phyloP scores from a whole-genome alignment of 2,888 invertebrate species.

The Lapara coniferarum region DNA sequence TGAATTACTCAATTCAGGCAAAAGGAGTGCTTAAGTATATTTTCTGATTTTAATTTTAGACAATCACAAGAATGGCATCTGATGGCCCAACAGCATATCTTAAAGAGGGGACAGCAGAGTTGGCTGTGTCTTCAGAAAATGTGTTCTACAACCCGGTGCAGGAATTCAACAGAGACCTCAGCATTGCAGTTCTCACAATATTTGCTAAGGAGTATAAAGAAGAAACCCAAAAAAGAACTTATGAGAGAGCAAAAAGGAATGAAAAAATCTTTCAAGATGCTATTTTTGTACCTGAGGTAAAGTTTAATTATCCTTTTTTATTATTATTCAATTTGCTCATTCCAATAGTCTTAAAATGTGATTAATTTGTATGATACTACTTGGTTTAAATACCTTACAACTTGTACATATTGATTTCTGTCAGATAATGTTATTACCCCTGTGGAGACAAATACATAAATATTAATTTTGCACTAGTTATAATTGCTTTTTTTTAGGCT shows the following conservation, averaged over 20 bases:
- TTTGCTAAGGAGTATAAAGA: constrained; percentile 82
- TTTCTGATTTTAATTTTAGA: constrained; percentile 37
- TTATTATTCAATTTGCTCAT: too few species aligned
- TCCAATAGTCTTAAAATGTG: too few species aligned
- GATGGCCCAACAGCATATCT: constrained; percentile 66
- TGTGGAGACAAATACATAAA: too few species aligned
- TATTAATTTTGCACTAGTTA: background rate
- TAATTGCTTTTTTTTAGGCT: constrained; percentile 55
- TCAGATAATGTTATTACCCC: too few species aligned
- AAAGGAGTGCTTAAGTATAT: too few species aligned
- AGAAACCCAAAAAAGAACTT: constrained; percentile 51
- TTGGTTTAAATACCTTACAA: too few species aligned
- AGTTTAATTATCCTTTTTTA: constrained; percentile 11
- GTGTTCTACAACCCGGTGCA: constrained; percentile 99
- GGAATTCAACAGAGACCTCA: constrained; percentile 98
- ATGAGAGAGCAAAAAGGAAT: constrained; percentile 48
- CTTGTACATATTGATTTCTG: too few species aligned
- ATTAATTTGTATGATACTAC: too few species aligned
- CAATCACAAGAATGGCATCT: constrained; percentile 60
- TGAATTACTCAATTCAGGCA: too few species aligned
- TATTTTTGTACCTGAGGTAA: constrained; percentile 37
- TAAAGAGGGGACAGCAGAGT: constrained; percentile 91
- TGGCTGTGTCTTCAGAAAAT: constrained; percentile 87
- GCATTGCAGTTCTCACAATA: constrained; percentile 88
- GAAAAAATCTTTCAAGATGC: constrained; percentile 39